Evolutionary conservation across 2,888 invertebrate genomes (phyloP).

Genomic region (Amiota minor): DNA sequence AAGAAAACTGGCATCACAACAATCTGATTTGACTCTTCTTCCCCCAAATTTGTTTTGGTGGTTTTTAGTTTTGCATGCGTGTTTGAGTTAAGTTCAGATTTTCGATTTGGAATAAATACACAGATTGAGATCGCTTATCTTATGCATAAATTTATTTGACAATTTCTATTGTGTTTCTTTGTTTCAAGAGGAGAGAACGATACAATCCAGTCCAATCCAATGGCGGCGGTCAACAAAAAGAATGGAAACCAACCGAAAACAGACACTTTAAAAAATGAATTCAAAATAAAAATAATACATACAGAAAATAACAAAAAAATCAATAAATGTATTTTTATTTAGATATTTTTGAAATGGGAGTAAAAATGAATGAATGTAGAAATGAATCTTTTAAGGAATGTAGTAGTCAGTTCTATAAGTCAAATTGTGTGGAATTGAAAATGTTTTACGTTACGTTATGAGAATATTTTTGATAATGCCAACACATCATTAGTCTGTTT

Average conservation of each 20-base stretch:
- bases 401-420: no score
- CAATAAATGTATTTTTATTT: no score
- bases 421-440: no score
- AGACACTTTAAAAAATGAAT: not conserved
- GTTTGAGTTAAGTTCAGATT: slow-evolving; percentile 16
- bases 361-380: no score
- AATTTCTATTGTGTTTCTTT: slow-evolving; percentile 55
- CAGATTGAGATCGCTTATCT: slow-evolving; percentile 54
- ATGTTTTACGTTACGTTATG: no score
- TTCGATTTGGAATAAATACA: slow-evolving; percentile 10
- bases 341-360: no score
- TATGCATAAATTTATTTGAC: slow-evolving; percentile 61
- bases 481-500: no score
- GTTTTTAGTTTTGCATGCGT: slow-evolving; percentile 2
- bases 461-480: no score
- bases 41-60: not conserved
- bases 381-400: no score
- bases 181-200: slow-evolving; percentile 19
- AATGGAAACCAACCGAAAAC: not conserved
- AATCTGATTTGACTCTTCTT: not conserved
- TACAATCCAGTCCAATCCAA: not conserved
- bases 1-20: slow-evolving; percentile 10
- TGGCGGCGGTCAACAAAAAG: not conserved
- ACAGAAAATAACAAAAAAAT: not conserved
- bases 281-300: not conserved